Conservation (phyloP, 1,140 invertebrate genomes). For the Tetramorium parvispinum region DNA sequence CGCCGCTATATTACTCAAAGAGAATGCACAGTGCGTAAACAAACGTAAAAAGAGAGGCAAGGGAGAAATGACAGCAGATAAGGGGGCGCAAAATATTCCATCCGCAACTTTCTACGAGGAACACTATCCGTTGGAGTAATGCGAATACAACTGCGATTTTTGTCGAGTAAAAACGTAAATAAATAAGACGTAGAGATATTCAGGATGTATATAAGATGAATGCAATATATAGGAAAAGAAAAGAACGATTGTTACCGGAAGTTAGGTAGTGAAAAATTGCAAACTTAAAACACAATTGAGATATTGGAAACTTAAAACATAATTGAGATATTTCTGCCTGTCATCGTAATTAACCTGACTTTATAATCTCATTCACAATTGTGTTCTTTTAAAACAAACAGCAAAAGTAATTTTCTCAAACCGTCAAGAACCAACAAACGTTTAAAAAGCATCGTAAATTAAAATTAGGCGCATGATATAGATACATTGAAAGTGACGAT, state of each 20-base stretch:
- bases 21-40: conserved; percentile 52
- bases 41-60: conserved; percentile 41
- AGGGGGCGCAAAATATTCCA: conserved; percentile 41
- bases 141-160: conserved; percentile 5
- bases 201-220: background rate
- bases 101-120: background rate
- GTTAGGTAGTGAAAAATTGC: background rate
- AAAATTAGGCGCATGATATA: background rate
- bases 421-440: background rate
- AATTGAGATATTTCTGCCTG: background rate
- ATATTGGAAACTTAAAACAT: background rate
- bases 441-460: background rate
- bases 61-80: conserved; percentile 48
- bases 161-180: background rate
- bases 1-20: conserved; percentile 55
- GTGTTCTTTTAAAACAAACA: background rate
- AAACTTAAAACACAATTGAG: background rate
- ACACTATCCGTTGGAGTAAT: background rate
- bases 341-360: background rate
- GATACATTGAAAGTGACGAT: background rate
- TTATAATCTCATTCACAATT: background rate
- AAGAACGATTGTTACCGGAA: background rate
- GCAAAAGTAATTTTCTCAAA: background rate
- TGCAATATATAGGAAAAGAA: background rate
- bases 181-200: background rate